Conservation (phyloP, 2,888 invertebrate genomes). For the Myathropa florea region DNA sequence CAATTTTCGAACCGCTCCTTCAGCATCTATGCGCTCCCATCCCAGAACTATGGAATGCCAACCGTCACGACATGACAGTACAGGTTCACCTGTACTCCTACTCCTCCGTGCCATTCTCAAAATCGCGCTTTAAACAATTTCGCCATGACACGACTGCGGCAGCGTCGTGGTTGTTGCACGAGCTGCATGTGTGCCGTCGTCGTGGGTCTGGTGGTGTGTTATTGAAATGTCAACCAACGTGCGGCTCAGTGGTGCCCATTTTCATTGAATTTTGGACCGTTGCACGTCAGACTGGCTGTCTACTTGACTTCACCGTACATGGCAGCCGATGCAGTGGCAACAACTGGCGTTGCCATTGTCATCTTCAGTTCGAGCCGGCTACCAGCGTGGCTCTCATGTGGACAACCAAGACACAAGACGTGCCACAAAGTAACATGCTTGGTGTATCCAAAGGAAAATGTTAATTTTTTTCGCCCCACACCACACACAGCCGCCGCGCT, state of each 20-base stretch:
- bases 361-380: constrained; percentile 43
- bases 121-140: constrained; percentile 58
- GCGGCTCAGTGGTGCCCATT: constrained; percentile 50
- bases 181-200: background rate
- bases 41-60: constrained; percentile 58
- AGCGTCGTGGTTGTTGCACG: background rate
- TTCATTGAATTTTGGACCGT: constrained; percentile 67
- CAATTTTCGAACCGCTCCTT: constrained; percentile 60
- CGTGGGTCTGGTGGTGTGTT: constrained; percentile 23
- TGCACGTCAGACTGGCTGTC: constrained; percentile 68
- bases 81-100: constrained; percentile 53
- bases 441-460: constrained; percentile 44
- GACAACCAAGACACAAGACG: constrained; percentile 41
- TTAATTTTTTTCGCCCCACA: constrained; percentile 29
- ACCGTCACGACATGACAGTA: constrained; percentile 57
- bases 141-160: constrained; percentile 59
- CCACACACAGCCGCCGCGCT: background rate
- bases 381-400: constrained; percentile 31
- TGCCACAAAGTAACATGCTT: constrained; percentile 1
- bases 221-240: constrained; percentile 48
- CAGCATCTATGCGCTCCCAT: constrained; percentile 6
- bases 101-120: background rate
- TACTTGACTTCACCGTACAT: constrained; percentile 47
- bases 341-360: constrained; percentile 43
- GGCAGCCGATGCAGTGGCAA: constrained; percentile 14